Base-by-base conservation (phyloP, 1,140 invertebrate genomes). In the Hyles euphorbiae region DNA sequence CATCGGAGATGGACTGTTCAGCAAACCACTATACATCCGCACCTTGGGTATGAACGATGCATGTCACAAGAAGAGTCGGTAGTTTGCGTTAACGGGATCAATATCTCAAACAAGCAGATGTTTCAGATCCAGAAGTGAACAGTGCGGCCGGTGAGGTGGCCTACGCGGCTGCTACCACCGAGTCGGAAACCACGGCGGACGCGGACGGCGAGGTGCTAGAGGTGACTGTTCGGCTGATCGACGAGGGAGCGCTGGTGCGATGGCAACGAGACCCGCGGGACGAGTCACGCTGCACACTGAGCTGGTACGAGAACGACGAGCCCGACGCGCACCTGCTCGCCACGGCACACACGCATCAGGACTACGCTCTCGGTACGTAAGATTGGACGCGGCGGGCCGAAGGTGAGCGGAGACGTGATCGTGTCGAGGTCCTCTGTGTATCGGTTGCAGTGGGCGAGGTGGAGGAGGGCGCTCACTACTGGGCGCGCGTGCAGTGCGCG, bases 1-100 rank as follows among this genome's bases (percentile, higher is more conserved):
- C 69, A 72, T 84, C 49, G 97, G 96, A 3, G 96, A 98, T 71
- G 96, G 97, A 9, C 94, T 97, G 88, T 97, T 96, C 76, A 98
- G 96, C 78, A 95, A 96, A 82, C 92, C 95, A 5, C 90, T 98
- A 9, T 91, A 92, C 62, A 92, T 95, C 44, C 91, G 91, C 69
- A 98, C 96, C 0, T 92, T 94, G 87, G 91, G 94, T 91, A 64
- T 11, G 22, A 2, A 22, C 22, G 22, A 22, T 22, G 22, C 22
- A 22, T 2, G 1, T 22, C 22, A 22, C 22, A 2, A 22, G 22
- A 22, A 22, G 22, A 22, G 22, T 22, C 2, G 2, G 22, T 1
- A 22, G 22, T 22, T 22, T 22, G 22, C 22, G 22, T 22, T 22
- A 22, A 22, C 22, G 22, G 22, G 22, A 22, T 22, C 22, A 22